phyloP scores from a whole-genome alignment of 2,797 vertebrate species.

The Valencia hispanica region DNA sequence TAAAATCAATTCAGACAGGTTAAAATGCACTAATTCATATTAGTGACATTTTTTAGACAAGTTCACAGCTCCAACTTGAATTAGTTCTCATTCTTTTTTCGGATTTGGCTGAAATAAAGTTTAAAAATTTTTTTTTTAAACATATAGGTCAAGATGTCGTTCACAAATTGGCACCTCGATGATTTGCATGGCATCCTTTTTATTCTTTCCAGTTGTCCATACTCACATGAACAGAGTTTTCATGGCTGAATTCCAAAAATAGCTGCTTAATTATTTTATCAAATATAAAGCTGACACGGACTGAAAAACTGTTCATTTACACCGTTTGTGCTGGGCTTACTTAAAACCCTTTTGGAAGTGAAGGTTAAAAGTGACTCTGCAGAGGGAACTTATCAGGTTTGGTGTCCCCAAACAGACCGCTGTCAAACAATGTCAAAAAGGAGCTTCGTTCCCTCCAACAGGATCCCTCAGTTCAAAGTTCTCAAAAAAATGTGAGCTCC shows the following conservation, averaged over 20 bases:
- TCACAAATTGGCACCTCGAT: neutral
- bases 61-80: neutral
- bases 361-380: no score
- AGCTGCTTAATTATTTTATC: neutral
- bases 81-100: neutral
- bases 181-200: neutral
- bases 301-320: neutral
- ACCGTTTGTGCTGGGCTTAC: neutral
- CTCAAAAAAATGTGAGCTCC: no score
- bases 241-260: neutral
- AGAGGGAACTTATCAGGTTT: no score
- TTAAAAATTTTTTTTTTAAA: neutral
- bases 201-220: neutral
- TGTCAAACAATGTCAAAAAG: no score
- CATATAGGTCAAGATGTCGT: neutral
- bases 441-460: no score
- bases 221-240: neutral
- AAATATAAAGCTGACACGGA: neutral
- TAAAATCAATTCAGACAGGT: neutral
- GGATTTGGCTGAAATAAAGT: neutral
- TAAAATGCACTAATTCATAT: neutral
- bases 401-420: no score
- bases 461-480: no score
- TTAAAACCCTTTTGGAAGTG: no score
- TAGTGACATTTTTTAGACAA: neutral